Evolutionary conservation across 1,140 invertebrate genomes (phyloP).

Genomic region (Platyscapa corneri): DNA sequence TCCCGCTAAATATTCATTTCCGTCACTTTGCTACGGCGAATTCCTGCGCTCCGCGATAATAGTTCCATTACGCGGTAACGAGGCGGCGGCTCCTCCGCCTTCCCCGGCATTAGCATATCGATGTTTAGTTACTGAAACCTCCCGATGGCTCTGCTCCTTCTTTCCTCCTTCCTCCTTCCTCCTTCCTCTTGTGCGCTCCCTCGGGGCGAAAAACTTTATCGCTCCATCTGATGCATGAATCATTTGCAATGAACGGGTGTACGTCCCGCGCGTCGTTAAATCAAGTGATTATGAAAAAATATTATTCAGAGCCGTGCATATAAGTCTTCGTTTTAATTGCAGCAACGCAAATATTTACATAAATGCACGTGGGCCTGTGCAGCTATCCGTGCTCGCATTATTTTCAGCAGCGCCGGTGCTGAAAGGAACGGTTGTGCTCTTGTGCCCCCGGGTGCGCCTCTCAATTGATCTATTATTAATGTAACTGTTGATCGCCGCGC

Average conservation of each 20-base stretch:
- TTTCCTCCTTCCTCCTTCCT: no score
- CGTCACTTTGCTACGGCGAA: conserved; percentile 32
- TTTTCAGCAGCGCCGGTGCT: no score
- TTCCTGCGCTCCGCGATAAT: conserved; percentile 23
- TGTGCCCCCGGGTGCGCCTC: no score
- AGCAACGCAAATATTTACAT: background rate
- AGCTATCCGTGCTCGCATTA: no score
- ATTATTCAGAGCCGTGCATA: background rate
- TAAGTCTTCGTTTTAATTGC: background rate
- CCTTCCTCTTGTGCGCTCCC: no score
- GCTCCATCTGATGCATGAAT: background rate
- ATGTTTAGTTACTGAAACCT: background rate
- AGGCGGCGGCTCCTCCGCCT: background rate
- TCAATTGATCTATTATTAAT: no score
- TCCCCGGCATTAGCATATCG: background rate
- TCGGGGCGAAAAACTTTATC: background rate
- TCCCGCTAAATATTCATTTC: conserved; percentile 50
- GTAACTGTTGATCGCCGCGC: no score
- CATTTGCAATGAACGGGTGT: background rate
- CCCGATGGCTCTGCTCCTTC: background rate
- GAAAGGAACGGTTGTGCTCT: no score
- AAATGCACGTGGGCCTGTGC: no score
- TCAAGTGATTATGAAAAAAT: background rate
- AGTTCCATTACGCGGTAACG: conserved; percentile 13
- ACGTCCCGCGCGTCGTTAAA: background rate